phyloP scores from a whole-genome alignment of 2,113 vertebrate species.

The Shinisaurus crocodilurus region DNA sequence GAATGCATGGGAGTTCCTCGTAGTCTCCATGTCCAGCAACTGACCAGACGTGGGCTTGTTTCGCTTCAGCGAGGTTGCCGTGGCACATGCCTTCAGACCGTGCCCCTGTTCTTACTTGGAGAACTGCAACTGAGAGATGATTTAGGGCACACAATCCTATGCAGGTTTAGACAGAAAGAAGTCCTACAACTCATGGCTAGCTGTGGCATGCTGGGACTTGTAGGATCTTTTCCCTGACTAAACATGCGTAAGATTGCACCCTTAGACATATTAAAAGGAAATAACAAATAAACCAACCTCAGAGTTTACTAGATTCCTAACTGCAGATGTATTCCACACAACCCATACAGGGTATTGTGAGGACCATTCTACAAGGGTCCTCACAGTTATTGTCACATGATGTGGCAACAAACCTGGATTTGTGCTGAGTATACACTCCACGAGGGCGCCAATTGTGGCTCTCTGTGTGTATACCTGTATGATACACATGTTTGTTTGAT shows the following conservation, averaged over 20 bases:
- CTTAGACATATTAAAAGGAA: background rate
- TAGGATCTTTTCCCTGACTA: too few relatives aligned
- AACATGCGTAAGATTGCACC: too few relatives aligned
- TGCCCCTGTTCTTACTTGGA: too few relatives aligned
- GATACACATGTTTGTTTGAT: background rate
- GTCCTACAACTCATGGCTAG: too few relatives aligned
- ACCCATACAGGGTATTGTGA: background rate
- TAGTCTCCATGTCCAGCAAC: too few relatives aligned
- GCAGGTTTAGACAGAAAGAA: too few relatives aligned
- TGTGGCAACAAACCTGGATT: background rate
- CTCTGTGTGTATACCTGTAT: background rate
- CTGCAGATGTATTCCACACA: background rate
- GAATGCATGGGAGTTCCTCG: background rate
- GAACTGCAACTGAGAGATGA: background rate
- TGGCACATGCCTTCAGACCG: background rate
- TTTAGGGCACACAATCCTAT: background rate
- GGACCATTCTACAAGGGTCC: background rate
- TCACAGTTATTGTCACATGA: background rate
- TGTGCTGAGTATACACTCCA: background rate
- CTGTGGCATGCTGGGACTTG: too few relatives aligned
- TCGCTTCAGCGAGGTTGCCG: too few relatives aligned
- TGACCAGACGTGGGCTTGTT: too few relatives aligned
- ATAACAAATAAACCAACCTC: background rate
- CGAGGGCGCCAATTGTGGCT: background rate
- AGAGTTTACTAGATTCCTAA: background rate